phyloP scores from a whole-genome alignment of 2,113 vertebrate genomes.

The Chionomys nivalis region DNA sequence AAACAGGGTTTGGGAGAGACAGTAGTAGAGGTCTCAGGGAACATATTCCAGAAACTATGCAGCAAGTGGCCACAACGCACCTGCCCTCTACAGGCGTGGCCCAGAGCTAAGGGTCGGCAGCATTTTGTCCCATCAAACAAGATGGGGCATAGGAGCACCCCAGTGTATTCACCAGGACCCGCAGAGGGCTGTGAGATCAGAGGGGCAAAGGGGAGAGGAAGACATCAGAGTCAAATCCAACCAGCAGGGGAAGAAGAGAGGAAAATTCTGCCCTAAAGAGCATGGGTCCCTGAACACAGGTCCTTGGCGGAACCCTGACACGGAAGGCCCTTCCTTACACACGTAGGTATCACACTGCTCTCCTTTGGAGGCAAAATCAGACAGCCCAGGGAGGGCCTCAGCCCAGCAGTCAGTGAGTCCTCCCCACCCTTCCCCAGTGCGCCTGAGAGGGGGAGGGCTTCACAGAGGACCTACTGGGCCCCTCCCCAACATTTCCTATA shows the following conservation, averaged over 20 bases:
- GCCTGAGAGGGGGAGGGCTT: slow-evolving; percentile 51
- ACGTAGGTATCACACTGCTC: slow-evolving; percentile 66
- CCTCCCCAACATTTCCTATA: slow-evolving; percentile 63
- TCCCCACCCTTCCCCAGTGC: not conserved
- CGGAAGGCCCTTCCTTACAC: slow-evolving; percentile 50
- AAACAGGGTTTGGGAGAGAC: slow-evolving; percentile 5
- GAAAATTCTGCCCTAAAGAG: not conserved
- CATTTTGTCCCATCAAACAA: not conserved
- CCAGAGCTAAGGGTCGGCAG: not conserved
- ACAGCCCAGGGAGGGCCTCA: slow-evolving; percentile 55
- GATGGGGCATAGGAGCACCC: not conserved
- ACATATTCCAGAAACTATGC: not conserved
- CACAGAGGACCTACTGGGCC: not conserved
- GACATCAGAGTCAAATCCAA: not conserved
- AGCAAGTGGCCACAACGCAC: accelerated
- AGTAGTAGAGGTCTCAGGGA: not conserved
- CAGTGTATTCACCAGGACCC: not conserved
- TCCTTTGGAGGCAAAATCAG: slow-evolving; percentile 87
- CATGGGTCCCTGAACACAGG: slow-evolving; percentile 69
- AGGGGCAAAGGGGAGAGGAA: not conserved
- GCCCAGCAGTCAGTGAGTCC: slow-evolving; percentile 19
- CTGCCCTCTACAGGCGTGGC: not conserved
- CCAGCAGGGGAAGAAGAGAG: not conserved
- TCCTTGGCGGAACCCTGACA: slow-evolving; percentile 45
- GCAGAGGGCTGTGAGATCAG: not conserved